These are phyloP conservation scores for Cyclina sinensis DNA, from an alignment of 1,140 invertebrate genomes.

Conservation along the genomic window DNA sequence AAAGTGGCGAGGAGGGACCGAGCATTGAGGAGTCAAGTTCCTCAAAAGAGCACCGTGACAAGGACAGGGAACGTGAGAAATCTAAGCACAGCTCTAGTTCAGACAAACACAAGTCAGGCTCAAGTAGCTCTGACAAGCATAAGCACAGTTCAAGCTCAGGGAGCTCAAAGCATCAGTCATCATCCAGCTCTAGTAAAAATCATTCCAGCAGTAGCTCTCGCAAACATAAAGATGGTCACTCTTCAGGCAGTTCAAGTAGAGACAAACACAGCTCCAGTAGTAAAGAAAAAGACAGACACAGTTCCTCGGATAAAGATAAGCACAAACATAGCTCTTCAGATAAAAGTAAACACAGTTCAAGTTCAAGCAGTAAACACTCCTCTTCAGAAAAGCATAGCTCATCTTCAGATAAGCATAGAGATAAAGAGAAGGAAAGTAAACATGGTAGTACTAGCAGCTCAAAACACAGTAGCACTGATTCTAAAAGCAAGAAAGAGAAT, in stretches of 20 bases:
- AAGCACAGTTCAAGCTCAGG: constrained; percentile 51
- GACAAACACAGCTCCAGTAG: constrained; percentile 40
- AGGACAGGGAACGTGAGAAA: constrained; percentile 82
- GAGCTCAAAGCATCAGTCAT: constrained; percentile 61
- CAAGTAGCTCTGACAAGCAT: constrained; percentile 48
- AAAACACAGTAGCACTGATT: constrained; percentile 38
- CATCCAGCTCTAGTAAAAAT: constrained; percentile 85
- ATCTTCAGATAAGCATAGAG: constrained; percentile 44
- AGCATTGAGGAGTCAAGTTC: constrained; percentile 65
- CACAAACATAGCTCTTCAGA: constrained; percentile 61
- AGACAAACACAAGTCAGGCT: constrained; percentile 81
- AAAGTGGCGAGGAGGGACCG: constrained; percentile 53
- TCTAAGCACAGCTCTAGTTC: constrained; percentile 86
- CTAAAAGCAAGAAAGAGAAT: constrained; percentile 67
- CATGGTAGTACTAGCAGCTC: constrained; percentile 62
- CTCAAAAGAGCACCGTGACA: constrained; percentile 82
- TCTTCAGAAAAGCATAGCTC: constrained; percentile 18
- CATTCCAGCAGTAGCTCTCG: constrained; percentile 66
- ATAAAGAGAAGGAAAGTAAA: constrained; percentile 59
- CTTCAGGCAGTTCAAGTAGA: constrained; percentile 31
- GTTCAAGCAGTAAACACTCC: constrained; percentile 66
- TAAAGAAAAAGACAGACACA: constrained; percentile 67
- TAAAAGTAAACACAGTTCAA: constrained; percentile 75
- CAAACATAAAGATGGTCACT: constrained; percentile 69
- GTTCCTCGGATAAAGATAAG: constrained; percentile 66